Conservation (phyloP, 2,888 invertebrate species). For the Mesorhabditis spiculigera region DNA sequence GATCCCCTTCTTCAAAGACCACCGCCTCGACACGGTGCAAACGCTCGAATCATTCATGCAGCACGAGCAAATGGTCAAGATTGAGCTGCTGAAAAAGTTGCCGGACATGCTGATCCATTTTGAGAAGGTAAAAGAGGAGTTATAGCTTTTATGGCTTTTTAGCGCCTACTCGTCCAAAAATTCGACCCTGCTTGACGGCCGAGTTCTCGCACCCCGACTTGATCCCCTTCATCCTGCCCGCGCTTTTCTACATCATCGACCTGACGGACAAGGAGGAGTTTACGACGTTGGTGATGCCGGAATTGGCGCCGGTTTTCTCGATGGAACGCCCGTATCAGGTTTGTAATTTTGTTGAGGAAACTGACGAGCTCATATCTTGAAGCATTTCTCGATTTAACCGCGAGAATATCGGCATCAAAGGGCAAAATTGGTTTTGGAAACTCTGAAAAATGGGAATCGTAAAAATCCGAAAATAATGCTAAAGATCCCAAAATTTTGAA, state of each 20-base stretch:
- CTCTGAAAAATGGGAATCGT: too few species aligned
- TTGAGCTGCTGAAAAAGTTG: slow-evolving; percentile 92
- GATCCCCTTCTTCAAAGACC: slow-evolving; percentile 89
- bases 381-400: too few species aligned
- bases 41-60: slow-evolving; percentile 91
- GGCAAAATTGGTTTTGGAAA: too few species aligned
- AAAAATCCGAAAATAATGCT: too few species aligned
- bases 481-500: too few species aligned
- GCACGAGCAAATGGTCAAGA: slow-evolving; percentile 95
- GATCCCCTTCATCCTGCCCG: slow-evolving; percentile 91
- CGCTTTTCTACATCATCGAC: slow-evolving; percentile 80
- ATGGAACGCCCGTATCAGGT: slow-evolving; percentile 83
- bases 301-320: slow-evolving; percentile 81
- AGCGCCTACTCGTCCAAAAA: slow-evolving; percentile 66
- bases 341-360: too few species aligned
- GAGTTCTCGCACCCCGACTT: slow-evolving; percentile 90
- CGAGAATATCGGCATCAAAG: neutral
- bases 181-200: slow-evolving; percentile 81
- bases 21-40: slow-evolving; percentile 89
- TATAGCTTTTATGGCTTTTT: slow-evolving; percentile 6
- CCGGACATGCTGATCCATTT: slow-evolving; percentile 67
- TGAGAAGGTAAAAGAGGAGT: slow-evolving; percentile 29
- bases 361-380: too few species aligned
- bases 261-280: slow-evolving; percentile 81
- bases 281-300: slow-evolving; percentile 75